phyloP scores from a whole-genome alignment of 2,888 invertebrate genomes.

The Agrilus cyanescens region DNA sequence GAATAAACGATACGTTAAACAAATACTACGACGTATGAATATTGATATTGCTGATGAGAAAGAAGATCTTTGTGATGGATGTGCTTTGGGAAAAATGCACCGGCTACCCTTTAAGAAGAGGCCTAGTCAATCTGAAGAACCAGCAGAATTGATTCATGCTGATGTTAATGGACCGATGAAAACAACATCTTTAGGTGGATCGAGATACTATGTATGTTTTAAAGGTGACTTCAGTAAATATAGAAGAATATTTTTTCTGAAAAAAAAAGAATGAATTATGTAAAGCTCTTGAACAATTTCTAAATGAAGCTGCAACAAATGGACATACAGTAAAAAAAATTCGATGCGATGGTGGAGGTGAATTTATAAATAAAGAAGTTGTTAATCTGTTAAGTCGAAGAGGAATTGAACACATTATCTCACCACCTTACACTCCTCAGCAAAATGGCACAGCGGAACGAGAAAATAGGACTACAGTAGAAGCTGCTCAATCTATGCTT shows the following conservation, averaged over 20 bases:
- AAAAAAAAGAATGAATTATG: conserved; percentile 13
- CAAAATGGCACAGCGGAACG: conserved; percentile 12
- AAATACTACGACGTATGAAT: too few species aligned
- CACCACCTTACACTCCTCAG: conserved; percentile 13
- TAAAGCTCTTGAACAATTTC: conserved; percentile 8
- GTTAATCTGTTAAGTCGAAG: conserved; percentile 2
- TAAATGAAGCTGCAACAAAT: conserved; percentile 12
- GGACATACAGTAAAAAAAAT: conserved; percentile 6
- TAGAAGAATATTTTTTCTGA: conserved; percentile 10
- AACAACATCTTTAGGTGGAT: conserved; percentile 8
- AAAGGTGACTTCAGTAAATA: conserved; percentile 14
- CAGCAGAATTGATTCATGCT: too few species aligned
- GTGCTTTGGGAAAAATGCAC: conserved; percentile 12
- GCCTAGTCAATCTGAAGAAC: too few species aligned
- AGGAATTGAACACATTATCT: conserved; percentile 9
- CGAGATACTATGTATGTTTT: conserved; percentile 14
- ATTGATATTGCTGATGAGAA: too few species aligned
- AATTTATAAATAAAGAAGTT: conserved; percentile 6
- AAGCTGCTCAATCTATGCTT: conserved; percentile 6
- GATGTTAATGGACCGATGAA: conserved; percentile 17
- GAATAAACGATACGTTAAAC: conserved; percentile 1
- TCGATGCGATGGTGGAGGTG: conserved; percentile 6
- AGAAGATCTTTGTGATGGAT: conserved; percentile 20
- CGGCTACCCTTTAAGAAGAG: too few species aligned
- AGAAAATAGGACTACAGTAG: conserved; percentile 9